phyloP scores from a whole-genome alignment of 2,797 vertebrate genomes.

The Anguilla anguilla region DNA sequence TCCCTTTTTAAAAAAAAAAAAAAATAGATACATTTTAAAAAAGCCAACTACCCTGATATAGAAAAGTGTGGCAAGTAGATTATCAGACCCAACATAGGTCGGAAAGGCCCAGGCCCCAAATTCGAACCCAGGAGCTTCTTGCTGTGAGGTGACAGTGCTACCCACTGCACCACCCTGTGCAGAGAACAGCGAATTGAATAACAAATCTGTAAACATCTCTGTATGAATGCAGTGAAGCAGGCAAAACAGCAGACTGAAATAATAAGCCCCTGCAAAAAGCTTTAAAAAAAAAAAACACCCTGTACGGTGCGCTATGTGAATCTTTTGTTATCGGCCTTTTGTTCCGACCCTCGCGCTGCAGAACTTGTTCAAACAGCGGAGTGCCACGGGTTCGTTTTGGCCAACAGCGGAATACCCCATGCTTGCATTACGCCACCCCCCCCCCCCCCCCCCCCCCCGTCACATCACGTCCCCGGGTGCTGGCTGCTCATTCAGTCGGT shows the following conservation, averaged over 20 bases:
- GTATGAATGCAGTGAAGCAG: conserved; percentile 38
- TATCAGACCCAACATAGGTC: background rate
- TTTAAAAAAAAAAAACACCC: conserved; percentile 31
- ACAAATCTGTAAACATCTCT: conserved; percentile 44
- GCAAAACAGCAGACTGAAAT: conserved; percentile 31
- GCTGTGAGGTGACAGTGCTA: too few species aligned
- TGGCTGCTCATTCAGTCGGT: background rate
- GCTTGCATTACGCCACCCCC: conserved; percentile 22
- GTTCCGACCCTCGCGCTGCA: conserved; percentile 23
- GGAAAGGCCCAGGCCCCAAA: too few species aligned
- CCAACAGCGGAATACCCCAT: conserved; percentile 7
- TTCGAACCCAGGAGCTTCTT: too few species aligned
- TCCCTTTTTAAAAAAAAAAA: background rate
- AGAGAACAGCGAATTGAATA: background rate
- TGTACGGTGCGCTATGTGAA: conserved; percentile 11
- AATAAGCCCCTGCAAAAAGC: conserved; percentile 45
- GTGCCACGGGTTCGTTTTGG: conserved; percentile 25
- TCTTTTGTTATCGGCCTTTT: conserved; percentile 48
- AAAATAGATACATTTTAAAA: too few species aligned
- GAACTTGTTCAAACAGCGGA: conserved; percentile 36
- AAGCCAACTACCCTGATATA: background rate
- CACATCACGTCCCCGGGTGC: conserved; percentile 23
- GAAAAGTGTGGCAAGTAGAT: background rate
- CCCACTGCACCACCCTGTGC: conserved; percentile 29
- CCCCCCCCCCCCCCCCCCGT: background rate